Base-by-base conservation (phyloP, 2,797 vertebrate species). In the Anas bahamensis region DNA sequence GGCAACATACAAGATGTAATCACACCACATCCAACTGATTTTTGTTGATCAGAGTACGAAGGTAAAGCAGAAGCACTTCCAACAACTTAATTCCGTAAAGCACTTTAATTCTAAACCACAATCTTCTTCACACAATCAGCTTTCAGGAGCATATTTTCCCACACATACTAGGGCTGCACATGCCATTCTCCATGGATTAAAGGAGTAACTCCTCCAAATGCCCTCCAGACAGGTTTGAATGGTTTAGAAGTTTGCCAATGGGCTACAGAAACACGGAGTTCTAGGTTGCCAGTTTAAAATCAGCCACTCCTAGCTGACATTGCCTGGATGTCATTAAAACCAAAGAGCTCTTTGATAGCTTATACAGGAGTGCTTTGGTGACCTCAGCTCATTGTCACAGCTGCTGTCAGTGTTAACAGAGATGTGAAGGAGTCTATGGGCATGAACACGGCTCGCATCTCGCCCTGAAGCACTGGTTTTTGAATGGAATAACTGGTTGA, bases 101-200 rank as follows among this genome's bases (percentile, higher is more conserved):
- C 18, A 60, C 50, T 66, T 37, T 76, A 88, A 95, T 76, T 85
- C 77, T 80, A 81, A 69, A 55, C 6, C 79, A 41, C 15, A 33
- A 17, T 56, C 63, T 85, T 79, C 74, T 88, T 78, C 83, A 76
- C 81, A 71, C 42, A 89, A 83, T 50, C 64, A 64, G 68, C 77
- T 94, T 86, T 87, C 69, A 71, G 83, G 37, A 69, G 42, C 29
- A 2, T 24, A 69, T 66, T 94, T 86, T 91, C 85, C 64, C 74
- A 86, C 69, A 60, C 0, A 11, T 48, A 35, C 56, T 42, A 15
- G 60, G 18, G 26, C 57, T 55, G 28, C 23, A 75, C 59, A 70
- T 86, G 82, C 78, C 71, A 59, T 83, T 92, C 81, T 70, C 69
- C 74, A 55, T 7, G 17, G 86, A 82, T 95, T 90, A 93, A 77